Conservation (phyloP, 2,888 invertebrate genomes). For the Electrophaes corylata region DNA sequence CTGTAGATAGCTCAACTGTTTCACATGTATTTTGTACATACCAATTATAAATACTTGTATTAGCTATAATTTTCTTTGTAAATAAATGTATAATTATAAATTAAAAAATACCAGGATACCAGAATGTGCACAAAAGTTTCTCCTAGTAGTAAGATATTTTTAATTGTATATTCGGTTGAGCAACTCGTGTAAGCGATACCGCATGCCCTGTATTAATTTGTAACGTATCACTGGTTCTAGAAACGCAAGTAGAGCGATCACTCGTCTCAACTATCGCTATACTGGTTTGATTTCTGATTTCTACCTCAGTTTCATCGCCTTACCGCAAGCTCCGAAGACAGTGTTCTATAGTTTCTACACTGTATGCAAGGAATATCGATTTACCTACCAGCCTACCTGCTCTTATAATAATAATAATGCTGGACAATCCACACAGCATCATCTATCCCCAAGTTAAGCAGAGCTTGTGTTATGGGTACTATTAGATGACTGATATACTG, state of each 20-base stretch:
- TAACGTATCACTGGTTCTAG: conserved; percentile 65
- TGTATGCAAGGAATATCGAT: not conserved
- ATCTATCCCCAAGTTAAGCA: too few species aligned
- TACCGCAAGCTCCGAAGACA: conserved; percentile 5
- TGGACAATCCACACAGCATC: too few species aligned
- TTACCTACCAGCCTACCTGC: not conserved
- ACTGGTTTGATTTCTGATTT: conserved; percentile 44
- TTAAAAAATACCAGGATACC: too few species aligned
- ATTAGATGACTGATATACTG: too few species aligned
- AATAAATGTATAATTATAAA: too few species aligned
- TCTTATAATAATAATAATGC: too few species aligned
- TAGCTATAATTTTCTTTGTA: too few species aligned
- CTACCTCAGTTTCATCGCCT: not conserved
- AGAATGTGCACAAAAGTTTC: too few species aligned
- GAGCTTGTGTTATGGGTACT: too few species aligned
- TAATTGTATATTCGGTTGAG: conserved; percentile 29
- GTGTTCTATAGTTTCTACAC: not conserved
- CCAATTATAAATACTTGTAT: too few species aligned
- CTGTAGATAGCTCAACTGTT: too few species aligned
- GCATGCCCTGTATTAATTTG: conserved; percentile 65
- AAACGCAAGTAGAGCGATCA: conserved; percentile 58
- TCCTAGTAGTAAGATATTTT: not conserved
- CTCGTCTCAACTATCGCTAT: conserved; percentile 62
- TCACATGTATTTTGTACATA: too few species aligned
- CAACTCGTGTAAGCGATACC: conserved; percentile 49